Percentiles rank a stretch among this genome's conserved stretches.
Conservation (phyloP, 2,888 invertebrate species). For the Drosophila putrida region DNA sequence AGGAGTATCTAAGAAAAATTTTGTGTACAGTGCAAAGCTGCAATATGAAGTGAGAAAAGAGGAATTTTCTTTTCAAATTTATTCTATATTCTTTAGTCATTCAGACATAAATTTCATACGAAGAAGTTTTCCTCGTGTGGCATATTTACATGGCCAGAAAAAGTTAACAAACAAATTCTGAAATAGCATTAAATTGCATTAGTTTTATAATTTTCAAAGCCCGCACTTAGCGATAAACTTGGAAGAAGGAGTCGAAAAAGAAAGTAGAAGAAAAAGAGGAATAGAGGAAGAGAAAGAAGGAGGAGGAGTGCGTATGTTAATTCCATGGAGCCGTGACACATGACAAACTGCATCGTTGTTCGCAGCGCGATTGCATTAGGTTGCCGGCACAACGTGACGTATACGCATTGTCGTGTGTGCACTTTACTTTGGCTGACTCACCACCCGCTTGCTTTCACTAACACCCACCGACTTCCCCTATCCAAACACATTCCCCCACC, state of each 20-base stretch:
- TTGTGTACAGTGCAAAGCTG: background rate
- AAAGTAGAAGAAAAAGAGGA: background rate
- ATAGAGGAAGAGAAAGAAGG: background rate
- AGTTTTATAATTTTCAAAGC: conserved; percentile 55
- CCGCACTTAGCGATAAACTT: conserved; percentile 26
- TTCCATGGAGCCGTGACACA: conserved; percentile 60
- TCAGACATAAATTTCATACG: background rate
- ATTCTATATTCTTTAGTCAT: background rate
- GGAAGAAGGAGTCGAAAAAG: background rate
- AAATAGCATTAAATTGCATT: conserved; percentile 55
- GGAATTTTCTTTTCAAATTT: background rate
- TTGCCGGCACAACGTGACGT: conserved; percentile 67
- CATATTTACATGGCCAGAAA: conserved; percentile 21
- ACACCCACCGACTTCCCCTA: background rate
- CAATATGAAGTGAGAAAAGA: conserved; percentile 6
- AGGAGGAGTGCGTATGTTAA: conserved; percentile 57
- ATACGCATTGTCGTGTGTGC: conserved; percentile 74
- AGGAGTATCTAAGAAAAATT: background rate
- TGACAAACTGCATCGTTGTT: conserved; percentile 50
- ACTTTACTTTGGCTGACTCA: conserved; percentile 64
- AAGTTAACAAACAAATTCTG: conserved; percentile 43
- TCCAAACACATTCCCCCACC: conserved; percentile 4
- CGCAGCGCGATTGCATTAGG: conserved; percentile 64
- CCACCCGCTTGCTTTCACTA: conserved; percentile 47
- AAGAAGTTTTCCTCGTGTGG: conserved; percentile 4